A percentile compares a stretch with the other conserved stretches of the same genome.
These are phyloP conservation scores for Thecocarcelia acutangulata DNA, from an alignment of 2,888 invertebrate genomes.

Conservation along the genomic window DNA sequence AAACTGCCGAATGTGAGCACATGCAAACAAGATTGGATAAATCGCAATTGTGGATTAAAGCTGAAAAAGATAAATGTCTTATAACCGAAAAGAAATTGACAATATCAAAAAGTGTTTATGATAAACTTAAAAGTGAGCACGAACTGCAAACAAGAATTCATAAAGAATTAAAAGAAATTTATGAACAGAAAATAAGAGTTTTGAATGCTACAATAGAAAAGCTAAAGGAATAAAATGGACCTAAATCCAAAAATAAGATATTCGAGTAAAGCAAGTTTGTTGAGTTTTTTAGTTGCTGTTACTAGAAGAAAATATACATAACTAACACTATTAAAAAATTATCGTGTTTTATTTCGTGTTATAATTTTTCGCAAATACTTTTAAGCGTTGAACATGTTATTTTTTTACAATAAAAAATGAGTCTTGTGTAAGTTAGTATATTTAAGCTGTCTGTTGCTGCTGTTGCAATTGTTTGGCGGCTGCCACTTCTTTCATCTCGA, in stretches of 20 bases:
- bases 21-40: conserved; percentile 85
- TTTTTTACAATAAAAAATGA: conserved; percentile 35
- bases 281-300: conserved; percentile 22
- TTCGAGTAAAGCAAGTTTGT: conserved; percentile 16
- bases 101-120: conserved; percentile 87
- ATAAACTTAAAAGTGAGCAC: conserved; percentile 89
- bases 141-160: conserved; percentile 89
- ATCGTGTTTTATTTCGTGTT: conserved; percentile 36
- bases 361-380: conserved; percentile 26
- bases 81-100: conserved; percentile 87
- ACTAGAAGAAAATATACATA: conserved; percentile 1
- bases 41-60: conserved; percentile 85
- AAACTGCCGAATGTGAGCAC: conserved; percentile 90
- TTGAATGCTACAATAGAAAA: conserved; percentile 72
- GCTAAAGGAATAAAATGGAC: conserved; percentile 69
- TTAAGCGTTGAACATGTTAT: conserved; percentile 38
- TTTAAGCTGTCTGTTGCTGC: conserved; percentile 73
- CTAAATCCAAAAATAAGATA: background rate
- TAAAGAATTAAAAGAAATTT: conserved; percentile 86
- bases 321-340: conserved; percentile 22
- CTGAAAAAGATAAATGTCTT: conserved; percentile 87
- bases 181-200: conserved; percentile 85
- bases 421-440: conserved; percentile 52
- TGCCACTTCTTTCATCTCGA: conserved; percentile 85
- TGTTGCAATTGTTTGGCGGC: conserved; percentile 76